Conservation (phyloP, 1,140 invertebrate genomes). For the Pectinophora gossypiella region DNA sequence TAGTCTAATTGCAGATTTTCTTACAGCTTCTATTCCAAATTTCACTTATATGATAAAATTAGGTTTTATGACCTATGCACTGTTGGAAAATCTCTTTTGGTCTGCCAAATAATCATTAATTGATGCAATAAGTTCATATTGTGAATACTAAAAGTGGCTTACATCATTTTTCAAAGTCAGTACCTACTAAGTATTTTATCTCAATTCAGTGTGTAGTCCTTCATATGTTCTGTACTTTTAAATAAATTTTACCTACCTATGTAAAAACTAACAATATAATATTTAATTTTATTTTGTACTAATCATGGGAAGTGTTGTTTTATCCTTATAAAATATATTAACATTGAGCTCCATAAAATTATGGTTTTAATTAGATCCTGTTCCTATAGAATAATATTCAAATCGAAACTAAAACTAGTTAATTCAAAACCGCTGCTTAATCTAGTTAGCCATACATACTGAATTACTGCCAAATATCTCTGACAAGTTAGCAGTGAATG, state of each 20-base stretch:
- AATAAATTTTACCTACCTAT: slow-evolving; percentile 75
- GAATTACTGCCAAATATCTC: no score
- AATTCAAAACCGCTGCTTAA: no score
- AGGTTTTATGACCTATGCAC: slow-evolving; percentile 69
- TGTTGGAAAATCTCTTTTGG: slow-evolving; percentile 76
- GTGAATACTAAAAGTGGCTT: slow-evolving; percentile 73
- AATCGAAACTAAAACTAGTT: no score
- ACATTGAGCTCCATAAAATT: slow-evolving; percentile 75
- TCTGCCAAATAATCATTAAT: slow-evolving; percentile 71
- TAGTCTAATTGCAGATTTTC: slow-evolving; percentile 75
- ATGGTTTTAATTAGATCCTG: slow-evolving; percentile 58
- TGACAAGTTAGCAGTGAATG: no score
- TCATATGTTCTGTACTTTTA: slow-evolving; percentile 76
- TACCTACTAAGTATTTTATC: slow-evolving; percentile 69
- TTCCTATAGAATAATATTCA: no score
- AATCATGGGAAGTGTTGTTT: slow-evolving; percentile 77
- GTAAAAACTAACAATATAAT: slow-evolving; percentile 76
- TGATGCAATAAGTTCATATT: slow-evolving; percentile 70
- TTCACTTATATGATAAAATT: slow-evolving; percentile 66
- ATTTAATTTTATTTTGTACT: slow-evolving; percentile 77
- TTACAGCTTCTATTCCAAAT: slow-evolving; percentile 74
- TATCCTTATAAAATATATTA: slow-evolving; percentile 77
- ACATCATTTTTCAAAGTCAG: slow-evolving; percentile 68
- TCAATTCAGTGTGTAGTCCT: slow-evolving; percentile 74
- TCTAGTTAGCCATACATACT: no score